These are phyloP conservation scores for Cyclina sinensis DNA, from an alignment of 1,140 invertebrate genomes.

Conservation along the genomic window DNA sequence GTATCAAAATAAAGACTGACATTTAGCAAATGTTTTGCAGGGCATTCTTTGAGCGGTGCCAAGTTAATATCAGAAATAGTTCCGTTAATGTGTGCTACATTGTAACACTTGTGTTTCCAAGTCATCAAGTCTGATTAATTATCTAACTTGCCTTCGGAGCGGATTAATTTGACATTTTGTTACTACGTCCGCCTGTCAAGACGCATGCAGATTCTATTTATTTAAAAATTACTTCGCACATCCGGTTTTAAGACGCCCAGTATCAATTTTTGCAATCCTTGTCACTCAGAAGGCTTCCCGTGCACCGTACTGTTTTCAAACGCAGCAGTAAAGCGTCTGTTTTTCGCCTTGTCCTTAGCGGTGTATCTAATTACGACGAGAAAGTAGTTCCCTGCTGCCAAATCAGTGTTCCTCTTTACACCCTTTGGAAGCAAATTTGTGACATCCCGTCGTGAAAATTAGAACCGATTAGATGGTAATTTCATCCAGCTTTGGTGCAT, in stretches of 20 bases:
- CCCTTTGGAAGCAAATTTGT: conserved; percentile 4
- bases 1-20: background rate
- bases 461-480: conserved; percentile 60
- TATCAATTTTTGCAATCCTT: background rate
- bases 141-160: background rate
- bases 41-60: background rate
- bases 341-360: background rate
- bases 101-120: background rate
- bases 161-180: conserved; percentile 51
- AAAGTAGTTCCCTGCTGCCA: conserved; percentile 42
- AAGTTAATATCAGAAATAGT: background rate
- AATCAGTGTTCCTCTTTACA: background rate
- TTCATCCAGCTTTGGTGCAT: conserved; percentile 34
- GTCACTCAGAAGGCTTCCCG: background rate
- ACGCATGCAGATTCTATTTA: background rate
- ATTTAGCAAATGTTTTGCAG: background rate
- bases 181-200: background rate
- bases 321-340: conserved; percentile 50
- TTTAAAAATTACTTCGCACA: conserved; percentile 27
- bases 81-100: background rate
- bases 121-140: conserved; percentile 51
- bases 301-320: background rate
- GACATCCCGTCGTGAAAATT: conserved; percentile 52
- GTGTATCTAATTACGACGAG: conserved; percentile 23
- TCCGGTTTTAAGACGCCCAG: conserved; percentile 22